Evolutionary conservation across 2,888 invertebrate species (phyloP).

Genomic region (Nymphalis polychloros): DNA sequence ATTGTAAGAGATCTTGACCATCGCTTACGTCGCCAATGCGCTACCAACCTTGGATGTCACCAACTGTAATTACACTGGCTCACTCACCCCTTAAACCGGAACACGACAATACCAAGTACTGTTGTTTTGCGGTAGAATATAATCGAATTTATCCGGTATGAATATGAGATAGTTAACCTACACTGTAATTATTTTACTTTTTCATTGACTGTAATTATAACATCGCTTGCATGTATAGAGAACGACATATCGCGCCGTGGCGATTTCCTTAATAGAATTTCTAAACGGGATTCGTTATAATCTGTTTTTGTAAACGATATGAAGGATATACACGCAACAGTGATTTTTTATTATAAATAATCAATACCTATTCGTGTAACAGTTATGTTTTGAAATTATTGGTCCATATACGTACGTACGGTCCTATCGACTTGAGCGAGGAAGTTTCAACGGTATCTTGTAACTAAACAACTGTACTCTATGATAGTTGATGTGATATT

Average conservation of each 20-base stretch:
- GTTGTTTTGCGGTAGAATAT: no score
- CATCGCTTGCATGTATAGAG: background rate
- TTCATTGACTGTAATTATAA: no score
- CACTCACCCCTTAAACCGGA: no score
- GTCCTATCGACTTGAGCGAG: background rate
- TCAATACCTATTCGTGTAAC: conserved; percentile 14
- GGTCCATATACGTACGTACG: conserved; percentile 9
- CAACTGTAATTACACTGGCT: no score
- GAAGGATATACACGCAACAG: background rate
- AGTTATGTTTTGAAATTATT: conserved; percentile 21
- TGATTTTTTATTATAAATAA: conserved; percentile 16
- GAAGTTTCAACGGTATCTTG: conserved; percentile 15
- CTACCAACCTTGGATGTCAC: no score
- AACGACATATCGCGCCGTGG: background rate
- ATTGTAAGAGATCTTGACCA: no score
- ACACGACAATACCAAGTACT: no score
- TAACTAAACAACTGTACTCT: conserved; percentile 10
- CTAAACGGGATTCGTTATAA: background rate
- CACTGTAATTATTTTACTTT: no score
- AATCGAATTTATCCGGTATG: no score
- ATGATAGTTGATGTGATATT: background rate
- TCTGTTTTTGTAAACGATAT: background rate
- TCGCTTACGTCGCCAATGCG: no score
- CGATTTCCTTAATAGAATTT: background rate
- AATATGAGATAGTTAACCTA: no score